Conservation (phyloP, 37 sponge, comb jelly and placozoan species). For the Oopsacas minuta region DNA sequence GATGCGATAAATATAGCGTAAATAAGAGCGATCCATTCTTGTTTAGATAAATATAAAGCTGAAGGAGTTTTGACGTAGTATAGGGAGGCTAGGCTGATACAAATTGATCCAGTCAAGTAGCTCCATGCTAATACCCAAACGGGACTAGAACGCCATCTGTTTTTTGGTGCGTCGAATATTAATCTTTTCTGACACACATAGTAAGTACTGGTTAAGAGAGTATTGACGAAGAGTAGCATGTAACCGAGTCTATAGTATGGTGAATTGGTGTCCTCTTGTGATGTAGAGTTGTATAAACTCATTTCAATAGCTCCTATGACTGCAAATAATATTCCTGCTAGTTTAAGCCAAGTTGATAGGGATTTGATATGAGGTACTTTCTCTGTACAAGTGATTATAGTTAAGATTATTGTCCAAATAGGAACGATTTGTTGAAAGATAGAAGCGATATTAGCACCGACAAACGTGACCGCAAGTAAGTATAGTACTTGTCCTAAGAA, state of each 20-base stretch:
- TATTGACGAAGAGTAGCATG: neutral
- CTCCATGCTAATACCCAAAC: conserved; percentile 49
- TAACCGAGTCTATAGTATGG: neutral
- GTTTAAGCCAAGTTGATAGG: neutral
- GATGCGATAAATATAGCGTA: conserved; percentile 66
- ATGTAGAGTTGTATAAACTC: neutral
- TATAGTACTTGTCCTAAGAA: conserved; percentile 17
- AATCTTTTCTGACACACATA: conserved; percentile 46
- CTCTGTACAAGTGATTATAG: neutral
- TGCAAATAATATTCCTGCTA: conserved; percentile 4
- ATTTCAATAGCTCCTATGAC: conserved; percentile 4
- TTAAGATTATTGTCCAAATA: neutral
- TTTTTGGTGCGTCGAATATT: conserved; percentile 35
- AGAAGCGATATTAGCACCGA: conserved; percentile 22
- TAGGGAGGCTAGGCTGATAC: conserved; percentile 42
- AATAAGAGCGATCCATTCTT: conserved; percentile 48
- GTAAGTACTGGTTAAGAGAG: neutral
- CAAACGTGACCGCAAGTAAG: neutral
- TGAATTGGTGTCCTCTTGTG: neutral
- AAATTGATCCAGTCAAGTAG: conserved; percentile 59
- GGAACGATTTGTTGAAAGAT: neutral
- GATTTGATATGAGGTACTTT: neutral
- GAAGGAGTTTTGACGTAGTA: conserved; percentile 21
- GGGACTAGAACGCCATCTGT: conserved; percentile 39
- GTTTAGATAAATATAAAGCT: neutral